Percentiles rank a stretch among this genome's conserved stretches.
Conservation (phyloP, 2,888 invertebrate genomes). For the Blastobasis adustella region DNA sequence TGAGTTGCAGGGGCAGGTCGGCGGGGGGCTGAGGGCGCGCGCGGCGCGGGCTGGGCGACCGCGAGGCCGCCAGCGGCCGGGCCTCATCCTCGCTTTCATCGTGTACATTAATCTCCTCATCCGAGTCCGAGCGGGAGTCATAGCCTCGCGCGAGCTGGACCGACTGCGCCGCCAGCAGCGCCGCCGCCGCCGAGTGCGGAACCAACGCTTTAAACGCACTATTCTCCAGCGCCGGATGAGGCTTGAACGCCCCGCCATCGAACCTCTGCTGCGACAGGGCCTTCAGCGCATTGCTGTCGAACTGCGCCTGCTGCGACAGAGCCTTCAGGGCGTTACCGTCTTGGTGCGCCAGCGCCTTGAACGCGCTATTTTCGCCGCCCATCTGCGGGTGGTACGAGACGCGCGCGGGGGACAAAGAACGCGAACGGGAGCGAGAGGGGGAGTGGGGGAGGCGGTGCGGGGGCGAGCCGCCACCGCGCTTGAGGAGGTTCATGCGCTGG, state of each 20-base stretch:
- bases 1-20: slow-evolving; percentile 80
- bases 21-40: slow-evolving; percentile 35
- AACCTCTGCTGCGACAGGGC: slow-evolving; percentile 58
- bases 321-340: slow-evolving; percentile 76
- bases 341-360: slow-evolving; percentile 82
- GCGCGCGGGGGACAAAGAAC: slow-evolving; percentile 77
- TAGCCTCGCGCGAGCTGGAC: slow-evolving; percentile 62
- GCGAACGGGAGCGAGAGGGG: slow-evolving; percentile 80
- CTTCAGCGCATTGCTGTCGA: slow-evolving; percentile 74
- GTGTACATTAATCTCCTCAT: slow-evolving; percentile 91
- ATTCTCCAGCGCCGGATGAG: slow-evolving; percentile 80
- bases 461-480: slow-evolving; percentile 86
- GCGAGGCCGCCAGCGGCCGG: slow-evolving; percentile 62
- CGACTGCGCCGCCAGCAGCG: slow-evolving; percentile 67
- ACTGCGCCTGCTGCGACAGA: slow-evolving; percentile 71
- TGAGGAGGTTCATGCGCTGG: slow-evolving; percentile 95
- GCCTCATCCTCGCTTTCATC: slow-evolving; percentile 82
- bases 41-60: slow-evolving; percentile 63
- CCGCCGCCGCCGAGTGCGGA: slow-evolving; percentile 78
- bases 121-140: slow-evolving; percentile 76
- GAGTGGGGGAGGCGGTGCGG: slow-evolving; percentile 73
- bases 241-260: slow-evolving; percentile 55
- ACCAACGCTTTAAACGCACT: slow-evolving; percentile 90
- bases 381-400: slow-evolving; percentile 79
- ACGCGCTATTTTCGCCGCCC: slow-evolving; percentile 94